Evolutionary conservation across 2,888 invertebrate species (phyloP).

Genomic region (Drosophila maculinotata): DNA sequence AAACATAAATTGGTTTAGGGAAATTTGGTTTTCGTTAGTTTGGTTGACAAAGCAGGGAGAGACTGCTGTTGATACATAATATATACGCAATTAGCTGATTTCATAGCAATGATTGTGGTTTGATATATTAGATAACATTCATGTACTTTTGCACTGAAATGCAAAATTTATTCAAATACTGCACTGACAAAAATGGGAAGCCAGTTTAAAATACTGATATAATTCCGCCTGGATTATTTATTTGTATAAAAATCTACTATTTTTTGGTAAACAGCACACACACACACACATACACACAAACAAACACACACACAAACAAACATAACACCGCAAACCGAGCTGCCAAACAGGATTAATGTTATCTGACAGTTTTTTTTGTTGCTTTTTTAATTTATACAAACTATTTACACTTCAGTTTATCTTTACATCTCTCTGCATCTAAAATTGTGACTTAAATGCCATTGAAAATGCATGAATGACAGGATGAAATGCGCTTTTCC

Average conservation of each 20-base stretch:
- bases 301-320: too few relatives aligned
- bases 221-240: too few relatives aligned
- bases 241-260: neutral
- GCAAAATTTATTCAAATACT: neutral
- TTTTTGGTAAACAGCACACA: too few relatives aligned
- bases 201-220: too few relatives aligned
- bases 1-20: constrained; percentile 21
- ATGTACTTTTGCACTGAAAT: neutral
- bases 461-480: constrained; percentile 49
- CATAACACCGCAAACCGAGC: neutral
- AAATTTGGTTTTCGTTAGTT: constrained; percentile 6
- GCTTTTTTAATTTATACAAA: neutral
- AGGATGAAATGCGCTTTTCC: constrained; percentile 29
- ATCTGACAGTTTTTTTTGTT: neutral
- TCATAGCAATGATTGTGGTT: neutral
- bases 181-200: too few relatives aligned
- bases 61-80: neutral
- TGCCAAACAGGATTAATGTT: neutral
- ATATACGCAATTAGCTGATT: neutral
- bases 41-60: neutral
- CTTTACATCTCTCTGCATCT: neutral
- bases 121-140: neutral
- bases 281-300: too few relatives aligned
- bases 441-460: constrained; percentile 38
- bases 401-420: too few relatives aligned